Base-by-base conservation (phyloP, 2,888 invertebrate genomes). In the Stenotaenia linearis region DNA sequence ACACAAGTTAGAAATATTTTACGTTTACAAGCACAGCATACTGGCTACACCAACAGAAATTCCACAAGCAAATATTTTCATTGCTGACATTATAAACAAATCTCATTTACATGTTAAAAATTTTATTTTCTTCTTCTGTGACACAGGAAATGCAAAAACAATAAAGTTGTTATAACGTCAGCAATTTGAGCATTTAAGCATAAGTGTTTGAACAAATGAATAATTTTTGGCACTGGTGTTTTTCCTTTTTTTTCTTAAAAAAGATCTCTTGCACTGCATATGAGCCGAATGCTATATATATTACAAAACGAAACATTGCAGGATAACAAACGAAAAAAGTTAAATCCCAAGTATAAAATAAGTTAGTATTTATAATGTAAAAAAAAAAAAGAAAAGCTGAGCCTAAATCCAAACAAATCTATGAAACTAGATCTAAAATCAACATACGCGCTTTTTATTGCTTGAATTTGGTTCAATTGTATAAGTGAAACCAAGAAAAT, bases 261-360 rank as follows among this genome's bases (percentile, higher is more conserved):
- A 9, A 69, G 28, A 69, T 28, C 28, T 28, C 28, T 28, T 25
- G 69, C 28, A 69, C 69, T 28, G 25, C 28, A 28, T 28, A 69
- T 69, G 25, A 69, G 69, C 69, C 69, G 69, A 69, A 25, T 69
- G 69, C 69, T 69, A 28, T 28, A 56, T n/a, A 21, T 56, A 69
- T 69, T 69, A 69, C 69, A 69, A 28, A 69, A 69, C 69, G 69
- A 69, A 69, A 69, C 69, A 69, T 69, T 69, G 69, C 69, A 69
- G 69, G 69, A 69, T 69, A 69, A 69, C 69, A 69, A 61, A 50
- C n/a, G 18, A 18, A 50, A 50, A 40, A 40, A 25, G 69, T 69
- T 69, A 69, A 69, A 69, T 69, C 69, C 69, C 69, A 69, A 69
- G 69, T 69, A 69, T 69, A 69, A 69, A 69, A 69, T 69, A 69